These are phyloP conservation scores for Halesus radiatus DNA, from an alignment of 1,140 invertebrate genomes.

Conservation along the genomic window DNA sequence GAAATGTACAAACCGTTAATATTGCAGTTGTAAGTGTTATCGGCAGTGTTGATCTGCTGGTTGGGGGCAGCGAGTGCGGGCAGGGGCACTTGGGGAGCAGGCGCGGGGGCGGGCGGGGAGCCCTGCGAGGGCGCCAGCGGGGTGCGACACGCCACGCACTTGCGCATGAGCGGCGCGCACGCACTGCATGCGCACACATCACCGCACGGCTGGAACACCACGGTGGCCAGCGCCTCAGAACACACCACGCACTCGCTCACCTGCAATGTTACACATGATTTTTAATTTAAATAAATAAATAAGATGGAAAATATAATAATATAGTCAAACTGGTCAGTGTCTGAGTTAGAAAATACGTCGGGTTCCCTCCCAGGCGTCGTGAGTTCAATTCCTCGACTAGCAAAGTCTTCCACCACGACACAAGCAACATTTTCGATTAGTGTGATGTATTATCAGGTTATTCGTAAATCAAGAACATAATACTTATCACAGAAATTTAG, in stretches of 20 bases:
- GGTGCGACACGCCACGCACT: conserved; percentile 93
- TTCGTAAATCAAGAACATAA: too few species aligned
- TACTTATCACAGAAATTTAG: too few species aligned
- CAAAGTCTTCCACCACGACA: too few species aligned
- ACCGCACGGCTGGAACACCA: conserved; percentile 93
- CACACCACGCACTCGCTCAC: conserved; percentile 97
- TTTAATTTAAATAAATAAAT: too few species aligned
- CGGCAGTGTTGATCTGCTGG: background rate
- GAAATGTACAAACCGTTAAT: conserved; percentile 56
- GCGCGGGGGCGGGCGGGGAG: conserved; percentile 59
- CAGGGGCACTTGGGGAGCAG: conserved; percentile 5
- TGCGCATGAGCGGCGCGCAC: conserved; percentile 95
- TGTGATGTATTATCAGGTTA: too few species aligned
- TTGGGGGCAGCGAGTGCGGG: background rate
- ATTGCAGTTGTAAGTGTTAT: conserved; percentile 54
- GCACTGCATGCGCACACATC: conserved; percentile 95
- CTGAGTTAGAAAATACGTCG: too few species aligned
- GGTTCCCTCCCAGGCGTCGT: too few species aligned
- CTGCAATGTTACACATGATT: conserved; percentile 74
- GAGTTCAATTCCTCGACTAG: too few species aligned
- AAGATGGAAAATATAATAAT: too few species aligned
- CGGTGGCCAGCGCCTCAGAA: conserved; percentile 91
- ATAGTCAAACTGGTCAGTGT: too few species aligned
- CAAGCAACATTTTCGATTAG: too few species aligned
- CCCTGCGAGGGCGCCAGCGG: conserved; percentile 80